These are phyloP conservation scores for Micromesistius poutassou DNA, from an alignment of 2,797 vertebrate genomes.

Conservation along the genomic window DNA sequence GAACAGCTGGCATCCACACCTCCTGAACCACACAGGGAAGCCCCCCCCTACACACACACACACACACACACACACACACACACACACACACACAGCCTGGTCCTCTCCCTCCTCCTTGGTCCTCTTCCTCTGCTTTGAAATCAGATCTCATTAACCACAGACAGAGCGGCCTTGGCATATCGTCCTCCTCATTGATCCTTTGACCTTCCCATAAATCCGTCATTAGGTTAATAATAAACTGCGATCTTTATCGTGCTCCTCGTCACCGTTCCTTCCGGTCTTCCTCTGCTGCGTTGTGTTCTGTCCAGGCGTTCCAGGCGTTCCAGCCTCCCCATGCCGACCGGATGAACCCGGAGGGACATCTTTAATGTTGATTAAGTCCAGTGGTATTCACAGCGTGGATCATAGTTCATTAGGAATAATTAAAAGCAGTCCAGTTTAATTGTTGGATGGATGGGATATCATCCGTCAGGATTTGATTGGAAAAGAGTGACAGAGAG, in stretches of 20 bases:
- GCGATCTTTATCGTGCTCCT: slow-evolving; percentile 6
- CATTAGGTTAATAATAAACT: slow-evolving; percentile 31
- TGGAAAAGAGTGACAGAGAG: slow-evolving; percentile 2
- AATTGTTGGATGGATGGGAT: neutral
- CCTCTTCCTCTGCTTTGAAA: slow-evolving; percentile 38
- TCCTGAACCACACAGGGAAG: slow-evolving; percentile 29
- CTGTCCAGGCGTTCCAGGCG: neutral
- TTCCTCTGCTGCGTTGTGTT: neutral
- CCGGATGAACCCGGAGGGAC: too few relatives aligned
- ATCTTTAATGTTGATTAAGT: neutral
- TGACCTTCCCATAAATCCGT: slow-evolving; percentile 30
- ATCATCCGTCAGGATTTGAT: neutral
- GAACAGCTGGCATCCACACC: slow-evolving; percentile 45
- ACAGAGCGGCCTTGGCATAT: slow-evolving; percentile 42
- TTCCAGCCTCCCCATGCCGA: slow-evolving; percentile 11
- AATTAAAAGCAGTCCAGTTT: neutral
- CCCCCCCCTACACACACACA: neutral
- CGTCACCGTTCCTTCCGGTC: neutral
- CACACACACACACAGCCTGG: neutral
- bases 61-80: slow-evolving; percentile 6
- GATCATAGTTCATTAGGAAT: neutral
- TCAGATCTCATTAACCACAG: slow-evolving; percentile 36
- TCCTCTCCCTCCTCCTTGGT: neutral
- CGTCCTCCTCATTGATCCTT: slow-evolving; percentile 33
- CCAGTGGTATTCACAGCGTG: neutral